A percentile compares a stretch with the other conserved stretches of the same genome.
Conservation (phyloP, 2,888 invertebrate genomes). For the Catocala fraxini region DNA sequence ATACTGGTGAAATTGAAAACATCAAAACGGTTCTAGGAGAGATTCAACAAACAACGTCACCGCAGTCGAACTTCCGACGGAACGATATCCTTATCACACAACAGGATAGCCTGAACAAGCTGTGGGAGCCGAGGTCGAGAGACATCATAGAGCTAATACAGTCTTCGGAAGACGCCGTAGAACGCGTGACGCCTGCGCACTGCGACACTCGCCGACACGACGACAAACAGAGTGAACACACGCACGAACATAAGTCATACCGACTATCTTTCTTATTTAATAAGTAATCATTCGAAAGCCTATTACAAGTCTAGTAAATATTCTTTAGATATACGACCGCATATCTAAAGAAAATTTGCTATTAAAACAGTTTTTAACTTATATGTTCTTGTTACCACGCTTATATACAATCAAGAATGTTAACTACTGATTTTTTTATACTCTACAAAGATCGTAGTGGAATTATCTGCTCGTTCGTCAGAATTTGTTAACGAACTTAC, state of each 20-base stretch:
- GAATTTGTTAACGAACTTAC: too few species aligned
- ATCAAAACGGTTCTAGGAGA: too few species aligned
- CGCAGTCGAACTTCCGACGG: background rate
- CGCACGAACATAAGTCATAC: constrained; percentile 39
- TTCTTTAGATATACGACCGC: too few species aligned
- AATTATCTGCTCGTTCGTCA: too few species aligned
- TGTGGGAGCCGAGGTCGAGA: background rate
- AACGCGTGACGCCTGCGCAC: background rate
- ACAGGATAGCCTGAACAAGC: constrained; percentile 14
- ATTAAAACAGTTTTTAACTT: too few species aligned
- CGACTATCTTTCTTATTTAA: constrained; percentile 37
- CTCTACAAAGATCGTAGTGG: too few species aligned
- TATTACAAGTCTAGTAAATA: background rate
- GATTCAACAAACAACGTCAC: too few species aligned
- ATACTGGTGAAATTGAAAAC: too few species aligned
- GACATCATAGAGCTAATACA: constrained; percentile 29
- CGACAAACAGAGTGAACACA: background rate
- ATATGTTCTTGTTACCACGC: too few species aligned
- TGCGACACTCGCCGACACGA: background rate
- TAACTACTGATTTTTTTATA: too few species aligned
- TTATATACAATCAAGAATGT: too few species aligned
- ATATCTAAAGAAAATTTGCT: too few species aligned
- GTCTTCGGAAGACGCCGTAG: constrained; percentile 20
- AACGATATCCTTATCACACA: constrained; percentile 28
- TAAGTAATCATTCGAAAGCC: constrained; percentile 17